Base-by-base conservation (phyloP, 2,113 vertebrate species). In the Stigmatopora argus region DNA sequence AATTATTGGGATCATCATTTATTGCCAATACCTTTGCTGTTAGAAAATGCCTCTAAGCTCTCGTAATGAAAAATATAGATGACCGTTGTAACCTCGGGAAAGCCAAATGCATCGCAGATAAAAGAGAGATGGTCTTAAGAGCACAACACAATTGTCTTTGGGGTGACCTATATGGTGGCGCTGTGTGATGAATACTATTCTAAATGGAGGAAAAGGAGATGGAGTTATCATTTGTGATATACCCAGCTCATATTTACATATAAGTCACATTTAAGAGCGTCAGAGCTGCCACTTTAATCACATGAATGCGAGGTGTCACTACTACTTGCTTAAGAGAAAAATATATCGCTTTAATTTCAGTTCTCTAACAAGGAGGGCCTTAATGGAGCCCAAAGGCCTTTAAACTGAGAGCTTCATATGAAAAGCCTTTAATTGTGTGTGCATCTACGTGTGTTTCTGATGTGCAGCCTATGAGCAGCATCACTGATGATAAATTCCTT, bases 381-480 rank as follows among this genome's bases (percentile, higher is more conserved):
- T 18, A 8, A 65, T 60, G 58, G 46, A 23, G 13, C 31, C 45
- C 45, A 15, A 49, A 15, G 17, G 15, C 31, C 19, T 26, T 60
- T 18, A 21, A 46, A 18, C 3, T 49, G 23, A 15, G 21, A 15
- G 51, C 11, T 59, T 38, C 15, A 75, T 31, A 64, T 3, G n/a
- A 34, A 59, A 61, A 44, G 11, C 14, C 1, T 9, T 56, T 35
- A 0, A 8, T 66, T 49, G 34, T 63, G 52, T 11, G 7, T 51
- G 1, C 15, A 15, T 34, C 56, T 60, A 31, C 44, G 12, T 45
- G 41, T 11, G 8, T 44, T 47, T 48, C 35, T 69, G 65, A 26
- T 72, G 35, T 70, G 61, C 23, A 49, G 9, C 34, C 71, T 65
- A 19, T 72, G 41, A 68, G 61, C 19, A 57, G 34, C 57, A 59